Conservation (phyloP, 2,797 vertebrate species). For the Scolopax bukidnonensis region DNA sequence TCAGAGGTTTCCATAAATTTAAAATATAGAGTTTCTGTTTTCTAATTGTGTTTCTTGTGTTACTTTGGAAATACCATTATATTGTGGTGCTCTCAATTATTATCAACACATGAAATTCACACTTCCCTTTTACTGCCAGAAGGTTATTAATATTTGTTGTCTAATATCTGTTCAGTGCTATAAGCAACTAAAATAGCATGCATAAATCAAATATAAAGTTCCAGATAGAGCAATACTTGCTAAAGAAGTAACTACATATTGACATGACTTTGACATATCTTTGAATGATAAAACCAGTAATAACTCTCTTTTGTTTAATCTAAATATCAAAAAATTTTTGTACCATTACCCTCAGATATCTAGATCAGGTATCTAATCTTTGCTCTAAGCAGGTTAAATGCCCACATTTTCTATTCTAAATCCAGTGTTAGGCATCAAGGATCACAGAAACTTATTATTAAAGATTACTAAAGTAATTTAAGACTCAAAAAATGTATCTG, state of each 20-base stretch:
- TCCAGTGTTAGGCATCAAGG: background rate
- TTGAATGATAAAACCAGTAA: background rate
- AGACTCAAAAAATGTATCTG: background rate
- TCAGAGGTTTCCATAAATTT: background rate
- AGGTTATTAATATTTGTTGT: background rate
- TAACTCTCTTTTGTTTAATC: background rate
- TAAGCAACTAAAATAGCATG: background rate
- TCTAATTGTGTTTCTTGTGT: background rate
- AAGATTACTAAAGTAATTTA: background rate
- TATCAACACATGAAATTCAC: background rate
- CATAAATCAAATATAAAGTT: background rate
- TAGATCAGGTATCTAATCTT: background rate
- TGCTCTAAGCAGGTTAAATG: background rate
- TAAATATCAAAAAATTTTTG: background rate
- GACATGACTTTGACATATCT: background rate
- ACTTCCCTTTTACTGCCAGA: background rate
- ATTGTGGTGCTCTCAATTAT: background rate
- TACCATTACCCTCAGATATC: background rate
- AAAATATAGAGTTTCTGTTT: background rate
- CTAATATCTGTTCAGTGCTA: background rate
- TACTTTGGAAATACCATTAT: background rate
- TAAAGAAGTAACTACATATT: background rate
- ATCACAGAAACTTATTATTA: background rate
- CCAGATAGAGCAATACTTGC: background rate
- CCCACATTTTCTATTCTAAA: background rate